Conservation (phyloP, 2,888 invertebrate species). For the Dasysyrphus albostriatus region DNA sequence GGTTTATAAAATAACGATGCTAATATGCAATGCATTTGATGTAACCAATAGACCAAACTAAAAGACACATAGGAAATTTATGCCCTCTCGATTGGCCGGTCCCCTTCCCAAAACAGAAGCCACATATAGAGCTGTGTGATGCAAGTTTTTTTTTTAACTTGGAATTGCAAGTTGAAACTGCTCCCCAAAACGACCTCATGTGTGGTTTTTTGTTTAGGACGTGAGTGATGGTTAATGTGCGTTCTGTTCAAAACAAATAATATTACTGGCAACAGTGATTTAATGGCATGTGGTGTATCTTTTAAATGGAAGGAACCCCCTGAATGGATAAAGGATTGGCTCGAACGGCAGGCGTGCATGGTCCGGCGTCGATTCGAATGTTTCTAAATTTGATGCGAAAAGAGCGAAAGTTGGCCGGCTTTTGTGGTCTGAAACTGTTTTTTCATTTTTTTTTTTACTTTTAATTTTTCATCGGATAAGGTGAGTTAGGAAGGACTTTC, state of each 20-base stretch:
- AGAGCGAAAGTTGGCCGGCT: slow-evolving; percentile 67
- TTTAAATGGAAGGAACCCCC: slow-evolving; percentile 32
- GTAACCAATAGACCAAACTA: slow-evolving; percentile 46
- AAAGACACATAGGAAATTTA: slow-evolving; percentile 48
- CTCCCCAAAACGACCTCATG: neutral
- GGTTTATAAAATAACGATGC: slow-evolving; percentile 53
- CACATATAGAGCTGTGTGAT: slow-evolving; percentile 9
- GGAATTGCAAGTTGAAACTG: neutral
- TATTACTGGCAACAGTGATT: slow-evolving; percentile 66
- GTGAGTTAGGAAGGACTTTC: slow-evolving; percentile 71
- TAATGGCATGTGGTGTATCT: slow-evolving; percentile 53
- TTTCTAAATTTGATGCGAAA: slow-evolving; percentile 68
- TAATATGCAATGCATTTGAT: slow-evolving; percentile 18
- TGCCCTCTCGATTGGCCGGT: slow-evolving; percentile 38
- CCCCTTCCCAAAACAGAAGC: slow-evolving; percentile 47
- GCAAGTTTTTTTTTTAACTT: slow-evolving; percentile 13
- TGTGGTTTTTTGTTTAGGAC: slow-evolving; percentile 23
- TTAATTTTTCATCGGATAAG: slow-evolving; percentile 50
- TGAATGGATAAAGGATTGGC: slow-evolving; percentile 32
- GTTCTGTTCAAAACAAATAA: slow-evolving; percentile 61
- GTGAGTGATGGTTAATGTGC: slow-evolving; percentile 73
- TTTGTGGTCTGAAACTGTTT: slow-evolving; percentile 4
- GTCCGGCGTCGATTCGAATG: slow-evolving; percentile 28
- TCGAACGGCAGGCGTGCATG: slow-evolving; percentile 11
- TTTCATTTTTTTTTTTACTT: slow-evolving; percentile 6